Conservation (phyloP, 1,140 invertebrate genomes). For the Cyclargus thomasi region DNA sequence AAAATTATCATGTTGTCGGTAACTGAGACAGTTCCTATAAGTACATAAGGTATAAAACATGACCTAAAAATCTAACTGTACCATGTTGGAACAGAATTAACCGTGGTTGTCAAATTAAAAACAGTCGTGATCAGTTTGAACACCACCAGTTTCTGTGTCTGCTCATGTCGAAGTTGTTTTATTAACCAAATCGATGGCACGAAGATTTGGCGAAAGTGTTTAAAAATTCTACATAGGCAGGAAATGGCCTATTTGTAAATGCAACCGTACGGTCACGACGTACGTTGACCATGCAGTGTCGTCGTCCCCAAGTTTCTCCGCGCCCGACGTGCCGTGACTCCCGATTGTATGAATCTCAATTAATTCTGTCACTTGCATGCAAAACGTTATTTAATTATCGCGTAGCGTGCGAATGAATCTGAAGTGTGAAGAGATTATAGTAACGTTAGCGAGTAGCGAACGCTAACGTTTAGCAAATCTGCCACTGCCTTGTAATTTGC, state of each 20-base stretch:
- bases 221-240: constrained; percentile 51
- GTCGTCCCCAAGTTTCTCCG: constrained; percentile 46
- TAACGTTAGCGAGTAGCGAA: not conserved
- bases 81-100: too few species aligned
- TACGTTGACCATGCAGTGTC: constrained; percentile 23
- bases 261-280: constrained; percentile 53
- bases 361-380: constrained; percentile 30
- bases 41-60: too few species aligned
- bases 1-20: too few species aligned
- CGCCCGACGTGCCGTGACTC: constrained; percentile 44
- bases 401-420: constrained; percentile 10
- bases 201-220: constrained; percentile 41
- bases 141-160: not conserved
- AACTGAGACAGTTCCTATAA: too few species aligned
- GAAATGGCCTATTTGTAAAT: constrained; percentile 58
- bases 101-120: too few species aligned
- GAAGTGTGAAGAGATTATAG: not conserved
- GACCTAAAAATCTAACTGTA: too few species aligned
- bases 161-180: not conserved
- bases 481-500: not conserved
- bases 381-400: constrained; percentile 27
- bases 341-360: constrained; percentile 31
- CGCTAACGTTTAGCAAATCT: not conserved
- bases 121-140: too few species aligned
- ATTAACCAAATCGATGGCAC: constrained; percentile 8